phyloP scores from a whole-genome alignment of 2,797 vertebrate species.

The Platalea minor region DNA sequence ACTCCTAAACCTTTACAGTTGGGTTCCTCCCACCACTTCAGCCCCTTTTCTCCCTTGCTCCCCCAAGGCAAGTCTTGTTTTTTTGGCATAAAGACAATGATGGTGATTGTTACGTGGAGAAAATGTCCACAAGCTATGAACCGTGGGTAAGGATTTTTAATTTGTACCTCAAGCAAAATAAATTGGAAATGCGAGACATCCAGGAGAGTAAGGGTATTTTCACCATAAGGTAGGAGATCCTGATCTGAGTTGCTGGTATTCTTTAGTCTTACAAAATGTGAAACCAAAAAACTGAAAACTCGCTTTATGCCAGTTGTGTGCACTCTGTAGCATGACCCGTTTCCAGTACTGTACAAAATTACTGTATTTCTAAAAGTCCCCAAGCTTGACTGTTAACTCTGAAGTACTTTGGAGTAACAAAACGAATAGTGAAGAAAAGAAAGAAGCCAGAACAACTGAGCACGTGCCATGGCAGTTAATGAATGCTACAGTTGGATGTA shows the following conservation, averaged over 20 bases:
- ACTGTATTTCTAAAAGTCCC: neutral
- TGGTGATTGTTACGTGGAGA: constrained; percentile 36
- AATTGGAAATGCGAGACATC: constrained; percentile 5
- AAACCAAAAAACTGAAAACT: neutral
- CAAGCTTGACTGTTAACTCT: neutral
- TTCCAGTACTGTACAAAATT: neutral
- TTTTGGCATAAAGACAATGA: constrained; percentile 42
- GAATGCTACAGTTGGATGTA: neutral
- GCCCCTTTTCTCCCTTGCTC: constrained; percentile 17
- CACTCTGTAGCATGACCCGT: neutral
- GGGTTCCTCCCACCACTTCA: constrained; percentile 46
- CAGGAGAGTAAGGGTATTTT: neutral
- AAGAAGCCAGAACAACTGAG: neutral
- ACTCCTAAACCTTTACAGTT: constrained; percentile 49
- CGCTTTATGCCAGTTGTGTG: neutral
- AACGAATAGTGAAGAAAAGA: neutral
- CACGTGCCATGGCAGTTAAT: neutral
- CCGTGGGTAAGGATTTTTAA: constrained; percentile 45
- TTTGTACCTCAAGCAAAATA: constrained; percentile 56
- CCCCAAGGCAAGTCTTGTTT: constrained; percentile 23
- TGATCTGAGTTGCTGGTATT: neutral
- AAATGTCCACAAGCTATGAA: constrained; percentile 23
- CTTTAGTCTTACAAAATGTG: constrained; percentile 10
- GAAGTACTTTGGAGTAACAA: neutral
- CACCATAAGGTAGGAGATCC: neutral